Evolutionary conservation across 2,797 vertebrate genomes (phyloP).

Genomic region (Mastacembelus armatus): DNA sequence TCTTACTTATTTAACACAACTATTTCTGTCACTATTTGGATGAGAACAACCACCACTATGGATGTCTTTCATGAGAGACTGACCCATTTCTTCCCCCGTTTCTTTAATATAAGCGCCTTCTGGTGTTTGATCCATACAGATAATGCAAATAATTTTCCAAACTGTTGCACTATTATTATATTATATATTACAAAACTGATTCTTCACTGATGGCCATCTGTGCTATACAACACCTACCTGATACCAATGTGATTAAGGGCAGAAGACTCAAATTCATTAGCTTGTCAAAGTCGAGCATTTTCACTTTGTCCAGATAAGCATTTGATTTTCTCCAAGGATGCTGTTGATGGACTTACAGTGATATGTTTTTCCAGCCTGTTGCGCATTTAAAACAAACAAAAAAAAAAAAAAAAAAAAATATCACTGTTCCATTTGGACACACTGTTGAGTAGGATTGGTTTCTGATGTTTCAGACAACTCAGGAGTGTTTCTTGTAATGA

Average conservation of each 20-base stretch:
- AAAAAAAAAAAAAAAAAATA: conserved; percentile 21
- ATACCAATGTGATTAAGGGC: conserved; percentile 38
- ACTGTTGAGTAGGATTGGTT: conserved; percentile 15
- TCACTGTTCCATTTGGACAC: conserved; percentile 19
- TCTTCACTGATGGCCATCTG: conserved; percentile 22
- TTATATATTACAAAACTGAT: not conserved
- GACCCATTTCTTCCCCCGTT: too few relatives aligned
- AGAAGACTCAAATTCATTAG: conserved; percentile 35
- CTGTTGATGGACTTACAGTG: conserved; percentile 19
- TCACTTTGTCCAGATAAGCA: conserved; percentile 12
- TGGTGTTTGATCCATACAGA: too few relatives aligned
- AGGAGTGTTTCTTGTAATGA: conserved; percentile 33
- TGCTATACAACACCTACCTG: conserved; percentile 28
- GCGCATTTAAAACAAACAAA: too few relatives aligned
- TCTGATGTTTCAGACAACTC: conserved; percentile 37
- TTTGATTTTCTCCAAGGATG: conserved; percentile 13
- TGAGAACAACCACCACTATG: not conserved
- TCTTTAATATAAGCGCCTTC: too few relatives aligned
- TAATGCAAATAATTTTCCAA: too few relatives aligned
- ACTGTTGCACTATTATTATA: too few relatives aligned
- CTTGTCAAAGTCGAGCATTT: conserved; percentile 26
- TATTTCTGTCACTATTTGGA: not conserved
- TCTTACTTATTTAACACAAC: not conserved
- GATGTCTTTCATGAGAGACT: not conserved
- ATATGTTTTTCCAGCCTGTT: conserved; percentile 30